Percentiles rank a stretch among this genome's conserved stretches.
Evolutionary conservation across 1,140 invertebrate species (phyloP).

Genomic region (Lethocerus indicus): DNA sequence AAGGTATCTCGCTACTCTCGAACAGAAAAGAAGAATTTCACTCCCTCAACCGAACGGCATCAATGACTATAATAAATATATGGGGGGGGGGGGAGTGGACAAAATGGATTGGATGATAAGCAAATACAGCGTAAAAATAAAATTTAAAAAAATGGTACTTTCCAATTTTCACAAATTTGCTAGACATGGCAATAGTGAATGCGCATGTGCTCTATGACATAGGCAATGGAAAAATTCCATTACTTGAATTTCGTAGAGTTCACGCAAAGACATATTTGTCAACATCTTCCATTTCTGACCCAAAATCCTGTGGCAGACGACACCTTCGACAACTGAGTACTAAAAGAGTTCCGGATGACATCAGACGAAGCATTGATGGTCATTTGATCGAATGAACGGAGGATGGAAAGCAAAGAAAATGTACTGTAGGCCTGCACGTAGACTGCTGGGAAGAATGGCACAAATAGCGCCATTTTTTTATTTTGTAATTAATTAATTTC

Average conservation of each 20-base stretch:
- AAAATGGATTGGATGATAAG: constrained; percentile 14
- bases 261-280: constrained; percentile 14
- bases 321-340: constrained; percentile 6
- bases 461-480: too few relatives aligned
- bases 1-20: constrained; percentile 15
- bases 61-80: constrained; percentile 15
- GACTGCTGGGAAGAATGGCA: constrained; percentile 9
- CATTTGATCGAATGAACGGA: constrained; percentile 14
- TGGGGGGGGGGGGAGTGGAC: constrained; percentile 11
- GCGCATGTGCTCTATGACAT: constrained; percentile 14
- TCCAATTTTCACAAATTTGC: constrained; percentile 10
- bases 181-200: constrained; percentile 15
- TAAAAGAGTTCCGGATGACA: constrained; percentile 11
- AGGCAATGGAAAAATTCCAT: constrained; percentile 13
- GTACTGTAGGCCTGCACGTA: constrained; percentile 15
- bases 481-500: too few relatives aligned
- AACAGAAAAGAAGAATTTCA: constrained; percentile 12
- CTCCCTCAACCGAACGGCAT: constrained; percentile 15
- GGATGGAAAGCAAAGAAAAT: constrained; percentile 17
- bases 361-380: constrained; percentile 10
- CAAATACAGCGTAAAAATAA: constrained; percentile 11
- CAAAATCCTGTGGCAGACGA: constrained; percentile 11
- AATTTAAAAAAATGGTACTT: constrained; percentile 16
- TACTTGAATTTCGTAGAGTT: constrained; percentile 11
- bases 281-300: constrained; percentile 14